Conservation (phyloP, 2,797 vertebrate species). For the Brotula barbata region DNA sequence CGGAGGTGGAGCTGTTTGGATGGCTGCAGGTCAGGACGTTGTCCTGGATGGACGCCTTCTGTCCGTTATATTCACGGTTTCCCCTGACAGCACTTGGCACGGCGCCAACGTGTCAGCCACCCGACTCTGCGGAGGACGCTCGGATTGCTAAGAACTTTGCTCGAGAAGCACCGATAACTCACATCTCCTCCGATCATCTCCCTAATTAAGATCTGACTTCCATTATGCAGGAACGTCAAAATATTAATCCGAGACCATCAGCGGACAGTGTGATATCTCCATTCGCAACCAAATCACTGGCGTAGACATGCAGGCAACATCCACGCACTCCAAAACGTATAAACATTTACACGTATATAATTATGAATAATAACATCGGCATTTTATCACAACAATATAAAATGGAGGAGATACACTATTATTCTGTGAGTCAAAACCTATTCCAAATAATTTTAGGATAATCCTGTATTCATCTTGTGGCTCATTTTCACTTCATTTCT, state of each 20-base stretch:
- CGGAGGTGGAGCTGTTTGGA: too few relatives aligned
- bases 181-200: constrained; percentile 75
- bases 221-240: constrained; percentile 74
- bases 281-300: constrained; percentile 70
- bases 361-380: constrained; percentile 69
- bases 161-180: constrained; percentile 74
- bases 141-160: constrained; percentile 82
- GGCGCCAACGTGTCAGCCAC: constrained; percentile 85
- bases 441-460: constrained; percentile 16
- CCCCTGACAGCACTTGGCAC: constrained; percentile 87
- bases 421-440: constrained; percentile 16
- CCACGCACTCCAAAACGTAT: constrained; percentile 66
- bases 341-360: constrained; percentile 72
- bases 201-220: constrained; percentile 75
- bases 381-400: constrained; percentile 40
- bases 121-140: constrained; percentile 78
- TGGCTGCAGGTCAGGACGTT: too few relatives aligned
- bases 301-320: constrained; percentile 65
- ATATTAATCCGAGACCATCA: constrained; percentile 81
- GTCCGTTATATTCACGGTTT: constrained; percentile 83
- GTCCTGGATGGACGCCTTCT: too few relatives aligned
- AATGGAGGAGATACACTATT: constrained; percentile 18
- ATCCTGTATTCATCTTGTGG: constrained; percentile 15
- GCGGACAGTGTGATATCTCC: constrained; percentile 60
- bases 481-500: constrained; percentile 10